Evolutionary conservation across 1,140 invertebrate species (phyloP).

Genomic region (Belonocnema kinseyi): DNA sequence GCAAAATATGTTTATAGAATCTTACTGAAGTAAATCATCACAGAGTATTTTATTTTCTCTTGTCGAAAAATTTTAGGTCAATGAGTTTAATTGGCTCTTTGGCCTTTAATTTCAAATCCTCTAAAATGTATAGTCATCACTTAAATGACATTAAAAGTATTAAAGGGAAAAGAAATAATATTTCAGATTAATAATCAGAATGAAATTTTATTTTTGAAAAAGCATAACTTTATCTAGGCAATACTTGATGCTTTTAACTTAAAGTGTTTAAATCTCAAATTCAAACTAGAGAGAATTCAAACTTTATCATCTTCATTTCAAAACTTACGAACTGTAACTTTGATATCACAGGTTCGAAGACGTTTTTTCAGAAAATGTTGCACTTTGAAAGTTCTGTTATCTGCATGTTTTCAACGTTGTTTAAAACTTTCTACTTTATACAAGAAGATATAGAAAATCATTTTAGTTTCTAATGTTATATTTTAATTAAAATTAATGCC

Average conservation of each 20-base stretch:
- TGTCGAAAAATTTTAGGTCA: slow-evolving; percentile 17
- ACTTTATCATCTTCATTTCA: not conserved
- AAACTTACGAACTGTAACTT: slow-evolving; percentile 5
- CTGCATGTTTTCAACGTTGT: not conserved
- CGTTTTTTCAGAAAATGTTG: slow-evolving; percentile 1
- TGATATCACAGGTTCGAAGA: slow-evolving; percentile 8
- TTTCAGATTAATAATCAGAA: no score
- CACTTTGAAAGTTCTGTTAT: not conserved
- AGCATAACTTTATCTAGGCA: not conserved
- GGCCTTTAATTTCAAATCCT: not conserved
- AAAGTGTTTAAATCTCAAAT: slow-evolving; percentile 1
- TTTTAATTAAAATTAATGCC: no score
- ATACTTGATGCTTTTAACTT: not conserved
- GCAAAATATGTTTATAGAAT: not conserved
- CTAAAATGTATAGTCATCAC: not conserved
- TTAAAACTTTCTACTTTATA: not conserved
- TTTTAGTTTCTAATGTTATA: no score
- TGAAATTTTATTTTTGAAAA: no score
- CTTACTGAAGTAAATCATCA: not conserved
- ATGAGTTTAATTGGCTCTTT: slow-evolving; percentile 23
- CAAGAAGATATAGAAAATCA: not conserved
- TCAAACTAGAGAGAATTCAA: slow-evolving; percentile 1
- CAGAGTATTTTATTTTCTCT: not conserved
- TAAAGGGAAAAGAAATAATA: not conserved
- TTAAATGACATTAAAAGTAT: not conserved